Evolutionary conservation across 2,797 vertebrate genomes (phyloP).

Genomic region (Intellagama lesueurii): DNA sequence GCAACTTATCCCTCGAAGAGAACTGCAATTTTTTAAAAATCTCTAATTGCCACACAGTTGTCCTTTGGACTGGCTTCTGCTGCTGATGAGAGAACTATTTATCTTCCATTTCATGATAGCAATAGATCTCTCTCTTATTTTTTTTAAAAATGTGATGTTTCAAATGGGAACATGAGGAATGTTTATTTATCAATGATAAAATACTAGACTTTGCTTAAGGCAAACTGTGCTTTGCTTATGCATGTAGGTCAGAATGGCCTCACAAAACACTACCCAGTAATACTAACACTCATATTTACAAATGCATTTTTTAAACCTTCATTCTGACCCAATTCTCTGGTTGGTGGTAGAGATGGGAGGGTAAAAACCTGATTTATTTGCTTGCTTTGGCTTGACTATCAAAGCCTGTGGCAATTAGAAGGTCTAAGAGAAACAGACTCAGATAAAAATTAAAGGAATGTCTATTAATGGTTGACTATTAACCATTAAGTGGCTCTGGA

Average conservation of each 20-base stretch:
- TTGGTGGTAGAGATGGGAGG: neutral
- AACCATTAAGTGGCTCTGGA: conserved; percentile 18
- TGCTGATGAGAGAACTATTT: neutral
- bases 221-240: neutral
- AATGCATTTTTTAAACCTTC: conserved; percentile 21
- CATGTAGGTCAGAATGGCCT: conserved; percentile 6
- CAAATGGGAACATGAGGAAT: neutral
- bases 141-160: conserved; percentile 9
- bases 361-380: neutral
- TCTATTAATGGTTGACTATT: conserved; percentile 28
- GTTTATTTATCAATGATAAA: conserved; percentile 30
- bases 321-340: conserved; percentile 1
- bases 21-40: neutral
- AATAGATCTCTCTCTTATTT: neutral
- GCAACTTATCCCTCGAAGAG: neutral
- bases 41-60: neutral
- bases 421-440: conserved; percentile 4
- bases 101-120: neutral
- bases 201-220: conserved; percentile 15
- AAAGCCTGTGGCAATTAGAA: neutral
- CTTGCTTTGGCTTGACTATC: conserved; percentile 25
- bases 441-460: conserved; percentile 27
- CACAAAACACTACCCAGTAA: neutral
- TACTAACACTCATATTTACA: conserved; percentile 16
- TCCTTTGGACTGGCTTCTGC: neutral